Conservation (phyloP, 2,888 invertebrate genomes). For the Acrobasis suavella region DNA sequence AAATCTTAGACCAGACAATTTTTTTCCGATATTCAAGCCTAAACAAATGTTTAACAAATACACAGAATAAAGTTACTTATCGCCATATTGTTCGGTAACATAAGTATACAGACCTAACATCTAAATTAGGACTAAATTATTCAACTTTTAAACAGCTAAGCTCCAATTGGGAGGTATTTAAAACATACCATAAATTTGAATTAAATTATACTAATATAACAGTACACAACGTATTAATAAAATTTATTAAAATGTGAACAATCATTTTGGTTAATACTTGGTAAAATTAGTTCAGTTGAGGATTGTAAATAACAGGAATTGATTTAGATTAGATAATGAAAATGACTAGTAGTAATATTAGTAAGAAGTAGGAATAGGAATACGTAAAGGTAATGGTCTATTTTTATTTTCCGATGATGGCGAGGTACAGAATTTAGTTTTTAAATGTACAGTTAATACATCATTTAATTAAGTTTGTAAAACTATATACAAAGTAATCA, state of each 20-base stretch:
- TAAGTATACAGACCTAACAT: slow-evolving; percentile 43
- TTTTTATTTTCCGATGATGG: slow-evolving; percentile 20
- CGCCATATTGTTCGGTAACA: slow-evolving; percentile 42
- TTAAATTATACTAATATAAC: slow-evolving; percentile 66
- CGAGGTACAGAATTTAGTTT: slow-evolving; percentile 43
- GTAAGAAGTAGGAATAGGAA: slow-evolving; percentile 25
- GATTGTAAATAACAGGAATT: slow-evolving; percentile 44
- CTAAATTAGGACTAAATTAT: slow-evolving; percentile 49
- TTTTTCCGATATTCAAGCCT: not conserved
- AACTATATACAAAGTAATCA: slow-evolving; percentile 35
- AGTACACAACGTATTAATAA: slow-evolving; percentile 75
- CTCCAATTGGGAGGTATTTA: slow-evolving; percentile 56
- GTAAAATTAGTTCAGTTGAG: slow-evolving; percentile 51
- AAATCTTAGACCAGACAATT: not conserved
- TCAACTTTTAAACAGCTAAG: slow-evolving; percentile 52
- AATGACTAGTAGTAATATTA: slow-evolving; percentile 50
- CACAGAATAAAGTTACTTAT: slow-evolving; percentile 2
- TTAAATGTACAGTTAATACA: slow-evolving; percentile 38
- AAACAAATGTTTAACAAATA: not conserved
- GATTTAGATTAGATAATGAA: slow-evolving; percentile 34
- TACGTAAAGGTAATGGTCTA: slow-evolving; percentile 11
- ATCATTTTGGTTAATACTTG: slow-evolving; percentile 76
- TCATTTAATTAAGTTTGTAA: slow-evolving; percentile 37
- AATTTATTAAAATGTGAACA: slow-evolving; percentile 78
- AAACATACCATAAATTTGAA: slow-evolving; percentile 59